Evolutionary conservation across 2,888 invertebrate genomes (phyloP).

Genomic region (Caenorhabditis sinica): DNA sequence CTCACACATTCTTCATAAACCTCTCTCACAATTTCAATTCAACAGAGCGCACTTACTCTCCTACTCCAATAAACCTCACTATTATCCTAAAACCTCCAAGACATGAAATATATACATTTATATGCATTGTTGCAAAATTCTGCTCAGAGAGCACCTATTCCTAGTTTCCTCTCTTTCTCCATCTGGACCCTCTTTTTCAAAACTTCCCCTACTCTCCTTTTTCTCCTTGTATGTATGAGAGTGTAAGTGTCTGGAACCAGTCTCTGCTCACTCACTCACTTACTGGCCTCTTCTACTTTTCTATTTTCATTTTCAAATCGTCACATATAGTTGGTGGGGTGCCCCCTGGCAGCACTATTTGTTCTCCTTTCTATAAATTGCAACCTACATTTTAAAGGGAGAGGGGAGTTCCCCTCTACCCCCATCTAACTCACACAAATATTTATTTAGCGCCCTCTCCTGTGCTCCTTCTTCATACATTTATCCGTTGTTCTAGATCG

Average conservation of each 20-base stretch:
- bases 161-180: background rate
- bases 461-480: background rate
- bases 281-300: background rate
- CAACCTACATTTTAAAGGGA: conserved; percentile 43
- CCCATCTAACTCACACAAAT: conserved; percentile 13
- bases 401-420: conserved; percentile 37
- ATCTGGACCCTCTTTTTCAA: background rate
- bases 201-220: conserved; percentile 1
- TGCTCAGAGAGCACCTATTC: background rate
- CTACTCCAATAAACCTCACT: no score
- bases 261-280: conserved; percentile 3
- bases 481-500: no score
- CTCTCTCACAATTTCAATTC: no score
- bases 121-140: no score
- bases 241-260: conserved; percentile 39
- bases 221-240: background rate
- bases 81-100: no score
- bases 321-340: background rate
- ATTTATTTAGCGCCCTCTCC: conserved; percentile 46
- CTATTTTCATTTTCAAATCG: conserved; percentile 28
- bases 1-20: no score
- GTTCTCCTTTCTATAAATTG: conserved; percentile 61
- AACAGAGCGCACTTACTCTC: no score
- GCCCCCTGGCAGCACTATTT: conserved; percentile 26
- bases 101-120: no score